Evolutionary conservation across 1,140 invertebrate genomes (phyloP), one percentile per base, ranked within the genome.

Genomic region (Drosophila suzukii): DNA sequence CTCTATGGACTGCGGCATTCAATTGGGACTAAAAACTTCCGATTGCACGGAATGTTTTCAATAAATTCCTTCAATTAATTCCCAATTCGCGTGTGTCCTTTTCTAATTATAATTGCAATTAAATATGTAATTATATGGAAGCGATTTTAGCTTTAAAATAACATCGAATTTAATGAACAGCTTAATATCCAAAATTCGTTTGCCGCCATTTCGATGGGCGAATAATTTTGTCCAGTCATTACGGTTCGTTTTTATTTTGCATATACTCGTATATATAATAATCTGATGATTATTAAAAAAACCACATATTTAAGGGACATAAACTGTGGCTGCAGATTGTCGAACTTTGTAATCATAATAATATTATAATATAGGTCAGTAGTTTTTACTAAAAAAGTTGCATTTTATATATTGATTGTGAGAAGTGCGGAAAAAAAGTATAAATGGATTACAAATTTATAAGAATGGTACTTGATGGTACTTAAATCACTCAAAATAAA

Each of bases 61-160:
- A 27, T 8, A 51, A 51, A 61, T 27, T 11, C 46, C 17, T 10
- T 17, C 46, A 67, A 67, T 60, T 50, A 67, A 65, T 68, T 63
- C 20, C 24, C 24, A 17, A 38, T 46, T 15, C 10, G 11, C 11
- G 3, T 17, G 12, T 0, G 15, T 1, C 6, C n/a, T 7, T 15
- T 36, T 15, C 2, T 13, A 54, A 47, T 65, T 57, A 30, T 32
- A 44, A 38, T 53, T 68, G 6, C 24, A 66, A 68, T 66, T 68
- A 68, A 53, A 66, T 68, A 66, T 67, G 47, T 53, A 46, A 68
- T 68, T 53, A 63, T 13, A 51, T 41, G 6, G n/a, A 27, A 44
- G 17, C 30, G 61, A 44, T 61, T 59, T 61, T 10, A 13, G 56
- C 11, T 36, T 32, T 24, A 60, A 62, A 62, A 41, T 51, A 61